phyloP scores from a whole-genome alignment of 2,797 vertebrate species.

The Xyrichtys novacula region DNA sequence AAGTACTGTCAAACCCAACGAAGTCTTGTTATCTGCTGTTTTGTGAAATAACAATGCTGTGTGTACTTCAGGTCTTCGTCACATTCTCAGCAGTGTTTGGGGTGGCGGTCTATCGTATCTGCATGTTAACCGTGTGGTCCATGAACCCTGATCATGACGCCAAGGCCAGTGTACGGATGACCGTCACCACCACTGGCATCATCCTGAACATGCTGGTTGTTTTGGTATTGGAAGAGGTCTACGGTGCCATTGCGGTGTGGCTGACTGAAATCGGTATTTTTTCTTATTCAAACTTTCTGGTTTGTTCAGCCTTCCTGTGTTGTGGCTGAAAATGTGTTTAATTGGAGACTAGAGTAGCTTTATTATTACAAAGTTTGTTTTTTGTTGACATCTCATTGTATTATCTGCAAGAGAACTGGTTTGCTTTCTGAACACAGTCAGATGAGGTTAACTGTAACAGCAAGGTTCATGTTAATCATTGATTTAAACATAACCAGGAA shows the following conservation, averaged over 20 bases:
- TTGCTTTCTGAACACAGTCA: neutral
- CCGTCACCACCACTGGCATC: conserved; percentile 95
- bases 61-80: conserved; percentile 86
- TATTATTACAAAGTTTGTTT: no score
- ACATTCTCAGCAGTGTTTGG: conserved; percentile 95
- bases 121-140: conserved; percentile 92
- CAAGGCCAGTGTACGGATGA: conserved; percentile 92
- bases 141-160: conserved; percentile 90
- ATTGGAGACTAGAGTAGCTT: no score
- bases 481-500: neutral
- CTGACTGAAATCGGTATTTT: conserved; percentile 94
- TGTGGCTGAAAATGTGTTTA: neutral
- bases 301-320: neutral
- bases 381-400: no score
- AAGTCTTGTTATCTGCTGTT: neutral
- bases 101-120: conserved; percentile 95
- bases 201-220: conserved; percentile 97
- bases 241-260: conserved; percentile 94
- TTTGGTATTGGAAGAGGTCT: conserved; percentile 96
- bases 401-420: neutral
- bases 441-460: neutral
- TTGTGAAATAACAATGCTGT: neutral
- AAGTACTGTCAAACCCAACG: neutral
- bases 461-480: no score
- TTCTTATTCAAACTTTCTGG: neutral